Base-by-base conservation (phyloP, 2,113 vertebrate genomes). In the Alethe castanea region DNA sequence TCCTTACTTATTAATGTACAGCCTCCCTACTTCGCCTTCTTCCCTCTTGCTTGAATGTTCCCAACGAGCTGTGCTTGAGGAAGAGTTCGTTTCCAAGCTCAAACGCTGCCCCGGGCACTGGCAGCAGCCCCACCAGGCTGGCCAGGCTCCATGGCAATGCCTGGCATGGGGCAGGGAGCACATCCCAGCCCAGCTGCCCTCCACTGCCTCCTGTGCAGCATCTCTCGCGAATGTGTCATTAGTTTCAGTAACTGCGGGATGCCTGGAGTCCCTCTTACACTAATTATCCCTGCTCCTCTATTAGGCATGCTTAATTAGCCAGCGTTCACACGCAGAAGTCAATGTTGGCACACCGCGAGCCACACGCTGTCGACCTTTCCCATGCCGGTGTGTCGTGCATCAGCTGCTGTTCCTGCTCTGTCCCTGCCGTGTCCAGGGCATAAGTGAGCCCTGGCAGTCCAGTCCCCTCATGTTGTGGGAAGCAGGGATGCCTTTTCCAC, bases 261-360 rank as follows among this genome's bases (percentile, higher is more conserved):
- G 80, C 72, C 90, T 92, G 81, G 67, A 85, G 57, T 74, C 88
- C 71, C 81, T 78, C 60, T 76, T 61, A 72, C 87, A 36, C 87
- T 94, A 94, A 96, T 95, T 94, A 73, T 57, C 45, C 44, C 79
- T 19, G 22, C 76, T 95, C 53, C 71, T 95, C 65, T 76, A 82
- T 96, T 96, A 95, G 88, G 31, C 69, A 86, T 86, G 94, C 95
- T 93, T 96, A 92, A 97, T 97, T 95, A 96, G 89, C 80, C 92
- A n/a, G 14, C 28, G 29, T 81, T 94, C 76, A 19, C 57, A 92
- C 24, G 12, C 3, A 60, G 92, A 91, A 92, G 74, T 85, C 12
- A 12, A 14, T 38, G 8, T 13, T 40, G 84, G 47, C 70, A 25
- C 15, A 18, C 57, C 4, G 2, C 1, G 1, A 81, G 22, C 77